Evolutionary conservation across 2,113 vertebrate species (phyloP).

Genomic region (Callorhinus ursinus): DNA sequence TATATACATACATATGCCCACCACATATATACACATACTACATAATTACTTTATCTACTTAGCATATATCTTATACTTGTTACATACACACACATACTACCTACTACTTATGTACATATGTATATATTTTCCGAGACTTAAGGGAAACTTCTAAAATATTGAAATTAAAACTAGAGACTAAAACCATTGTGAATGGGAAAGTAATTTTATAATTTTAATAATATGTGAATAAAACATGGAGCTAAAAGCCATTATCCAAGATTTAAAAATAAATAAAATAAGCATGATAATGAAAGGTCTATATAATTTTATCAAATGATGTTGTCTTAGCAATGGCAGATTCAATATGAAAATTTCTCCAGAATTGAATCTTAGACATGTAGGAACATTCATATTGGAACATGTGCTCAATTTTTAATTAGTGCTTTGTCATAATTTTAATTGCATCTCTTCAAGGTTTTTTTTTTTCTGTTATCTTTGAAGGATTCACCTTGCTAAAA

Average conservation of each 20-base stretch:
- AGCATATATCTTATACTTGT: background rate
- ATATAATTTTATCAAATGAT: background rate
- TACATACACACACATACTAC: background rate
- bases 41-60: background rate
- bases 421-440: constrained; percentile 30
- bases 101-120: background rate
- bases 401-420: constrained; percentile 49
- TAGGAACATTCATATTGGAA: background rate
- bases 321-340: background rate
- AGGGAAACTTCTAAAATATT: background rate
- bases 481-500: constrained; percentile 19
- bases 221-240: background rate
- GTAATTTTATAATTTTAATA: constrained; percentile 37
- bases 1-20: background rate
- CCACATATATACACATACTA: background rate
- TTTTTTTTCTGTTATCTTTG: background rate
- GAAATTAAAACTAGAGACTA: background rate
- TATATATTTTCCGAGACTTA: background rate
- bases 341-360: background rate
- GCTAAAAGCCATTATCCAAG: background rate
- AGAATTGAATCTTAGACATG: background rate
- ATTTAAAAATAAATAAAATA: constrained; percentile 15
- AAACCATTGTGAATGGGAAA: background rate
- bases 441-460: background rate
- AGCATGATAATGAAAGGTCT: background rate